Percentiles rank a stretch among this genome's conserved stretches.
Evolutionary conservation across 1,140 invertebrate species (phyloP).

Genomic region (Orius laevigatus): DNA sequence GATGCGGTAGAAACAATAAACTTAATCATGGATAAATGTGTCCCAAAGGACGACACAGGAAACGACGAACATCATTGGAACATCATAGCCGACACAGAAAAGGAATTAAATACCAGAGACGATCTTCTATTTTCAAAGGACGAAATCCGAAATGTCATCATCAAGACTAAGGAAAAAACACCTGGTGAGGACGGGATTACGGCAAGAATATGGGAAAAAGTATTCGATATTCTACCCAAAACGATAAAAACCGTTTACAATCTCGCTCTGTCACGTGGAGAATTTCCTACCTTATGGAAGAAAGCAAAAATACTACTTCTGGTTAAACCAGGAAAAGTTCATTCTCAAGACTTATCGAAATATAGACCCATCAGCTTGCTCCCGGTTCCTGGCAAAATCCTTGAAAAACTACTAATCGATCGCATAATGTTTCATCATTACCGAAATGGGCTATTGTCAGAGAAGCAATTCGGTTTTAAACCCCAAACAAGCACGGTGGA

Average conservation of each 20-base stretch:
- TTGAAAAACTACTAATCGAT: neutral
- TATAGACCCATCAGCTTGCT: slow-evolving; percentile 3
- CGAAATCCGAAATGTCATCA: neutral
- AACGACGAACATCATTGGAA: too few species aligned
- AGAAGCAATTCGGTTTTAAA: neutral
- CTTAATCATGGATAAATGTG: neutral
- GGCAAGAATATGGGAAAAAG: neutral
- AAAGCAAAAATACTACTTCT: neutral
- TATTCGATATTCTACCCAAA: neutral
- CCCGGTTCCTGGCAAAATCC: too few species aligned
- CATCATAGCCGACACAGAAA: neutral
- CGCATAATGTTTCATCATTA: neutral
- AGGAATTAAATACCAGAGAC: neutral
- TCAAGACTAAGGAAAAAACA: neutral
- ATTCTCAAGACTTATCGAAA: neutral
- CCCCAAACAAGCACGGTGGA: slow-evolving; percentile 5
- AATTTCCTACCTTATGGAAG: neutral
- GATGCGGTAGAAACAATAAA: neutral
- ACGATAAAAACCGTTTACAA: neutral
- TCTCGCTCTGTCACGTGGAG: neutral
- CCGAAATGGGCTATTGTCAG: neutral
- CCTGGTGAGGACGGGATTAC: slow-evolving; percentile 1
- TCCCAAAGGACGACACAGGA: too few species aligned
- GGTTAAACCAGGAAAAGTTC: neutral
- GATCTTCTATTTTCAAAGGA: neutral